A percentile compares a stretch with the other conserved stretches of the same genome.
phyloP scores from a whole-genome alignment of 2,888 invertebrate species.

The Nasonia oneida region DNA sequence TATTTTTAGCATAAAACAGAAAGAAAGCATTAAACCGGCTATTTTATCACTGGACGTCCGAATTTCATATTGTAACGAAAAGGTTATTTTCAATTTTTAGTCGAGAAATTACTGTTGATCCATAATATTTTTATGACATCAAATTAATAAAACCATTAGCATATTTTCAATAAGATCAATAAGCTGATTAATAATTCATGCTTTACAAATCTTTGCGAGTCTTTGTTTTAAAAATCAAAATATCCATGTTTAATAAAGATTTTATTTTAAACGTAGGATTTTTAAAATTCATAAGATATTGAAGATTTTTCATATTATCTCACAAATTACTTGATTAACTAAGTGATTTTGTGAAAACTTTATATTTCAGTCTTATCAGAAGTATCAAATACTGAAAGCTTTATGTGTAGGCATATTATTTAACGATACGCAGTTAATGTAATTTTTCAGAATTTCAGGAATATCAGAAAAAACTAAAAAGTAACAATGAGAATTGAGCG shows the following conservation, averaged over 20 bases:
- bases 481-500: conserved; percentile 43
- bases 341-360: conserved; percentile 12
- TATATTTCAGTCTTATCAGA: conserved; percentile 30
- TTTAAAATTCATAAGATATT: conserved; percentile 40
- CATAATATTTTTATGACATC: conserved; percentile 43
- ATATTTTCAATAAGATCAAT: conserved; percentile 43
- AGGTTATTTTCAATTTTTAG: conserved; percentile 57
- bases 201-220: conserved; percentile 7
- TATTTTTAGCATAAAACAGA: conserved; percentile 67
- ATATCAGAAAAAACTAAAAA: conserved; percentile 16
- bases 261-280: conserved; percentile 25
- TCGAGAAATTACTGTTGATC: conserved; percentile 35
- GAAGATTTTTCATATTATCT: conserved; percentile 45
- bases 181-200: conserved; percentile 7
- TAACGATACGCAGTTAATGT: conserved; percentile 30
- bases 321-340: conserved; percentile 14
- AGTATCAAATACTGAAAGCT: conserved; percentile 1
- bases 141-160: conserved; percentile 18
- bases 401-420: not conserved
- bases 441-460: conserved; percentile 57
- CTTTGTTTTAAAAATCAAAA: conserved; percentile 31
- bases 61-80: conserved; percentile 51
- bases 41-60: conserved; percentile 52
- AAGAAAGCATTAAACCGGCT: conserved; percentile 51
- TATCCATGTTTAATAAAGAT: conserved; percentile 10